phyloP scores from a whole-genome alignment of 1,140 invertebrate species.

The Drosophila elegans region DNA sequence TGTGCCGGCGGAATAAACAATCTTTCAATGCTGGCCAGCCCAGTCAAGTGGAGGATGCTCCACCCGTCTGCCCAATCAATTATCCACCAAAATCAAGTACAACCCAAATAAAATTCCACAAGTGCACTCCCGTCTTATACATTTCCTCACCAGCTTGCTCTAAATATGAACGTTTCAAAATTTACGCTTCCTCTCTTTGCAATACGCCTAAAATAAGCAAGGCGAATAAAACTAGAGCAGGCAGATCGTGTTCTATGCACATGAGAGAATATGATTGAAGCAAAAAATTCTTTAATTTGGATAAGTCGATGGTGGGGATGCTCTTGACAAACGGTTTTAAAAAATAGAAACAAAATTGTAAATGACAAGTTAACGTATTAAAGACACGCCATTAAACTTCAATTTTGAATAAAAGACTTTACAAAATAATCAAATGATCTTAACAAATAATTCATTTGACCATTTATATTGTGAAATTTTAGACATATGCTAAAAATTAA shows the following conservation, averaged over 20 bases:
- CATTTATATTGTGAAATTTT: no score
- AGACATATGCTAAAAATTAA: no score
- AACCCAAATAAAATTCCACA: conserved; percentile 57
- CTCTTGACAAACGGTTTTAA: neutral
- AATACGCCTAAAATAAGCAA: conserved; percentile 63
- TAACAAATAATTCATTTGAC: neutral
- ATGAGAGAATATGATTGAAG: conserved; percentile 55
- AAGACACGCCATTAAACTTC: no score
- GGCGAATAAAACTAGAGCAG: conserved; percentile 69
- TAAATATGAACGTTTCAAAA: conserved; percentile 49
- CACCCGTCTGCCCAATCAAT: conserved; percentile 32
- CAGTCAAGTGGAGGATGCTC: conserved; percentile 24
- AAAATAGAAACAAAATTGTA: neutral
- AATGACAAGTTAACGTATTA: neutral
- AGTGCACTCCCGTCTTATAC: conserved; percentile 26
- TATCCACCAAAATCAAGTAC: conserved; percentile 56
- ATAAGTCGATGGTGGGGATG: neutral
- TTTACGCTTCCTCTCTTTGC: conserved; percentile 39
- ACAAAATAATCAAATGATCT: no score
- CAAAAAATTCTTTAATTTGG: neutral
- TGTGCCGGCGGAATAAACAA: conserved; percentile 59
- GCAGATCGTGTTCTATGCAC: conserved; percentile 57
- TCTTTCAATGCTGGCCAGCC: conserved; percentile 52
- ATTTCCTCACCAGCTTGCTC: conserved; percentile 40
- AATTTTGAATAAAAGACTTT: no score